Conservation (phyloP, 2,113 vertebrate species). For the Dicerorhinus sumatrensis region DNA sequence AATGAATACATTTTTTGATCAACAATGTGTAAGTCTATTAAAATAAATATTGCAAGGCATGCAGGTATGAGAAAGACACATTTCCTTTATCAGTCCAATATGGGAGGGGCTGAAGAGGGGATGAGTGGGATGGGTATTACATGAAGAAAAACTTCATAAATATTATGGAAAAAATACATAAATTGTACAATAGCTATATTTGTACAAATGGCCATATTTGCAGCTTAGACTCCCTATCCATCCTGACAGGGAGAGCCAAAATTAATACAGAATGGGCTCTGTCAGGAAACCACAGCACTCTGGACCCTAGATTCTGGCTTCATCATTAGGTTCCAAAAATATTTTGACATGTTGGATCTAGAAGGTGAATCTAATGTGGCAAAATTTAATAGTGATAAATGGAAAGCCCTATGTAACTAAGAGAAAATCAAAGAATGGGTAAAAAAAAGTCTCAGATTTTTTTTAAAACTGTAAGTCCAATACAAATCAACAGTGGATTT, state of each 20-base stretch:
- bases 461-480: background rate
- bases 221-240: background rate
- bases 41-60: background rate
- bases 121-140: background rate
- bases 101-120: background rate
- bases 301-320: background rate
- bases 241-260: background rate
- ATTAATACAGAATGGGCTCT: background rate
- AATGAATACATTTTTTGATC: background rate
- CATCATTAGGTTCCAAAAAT: background rate
- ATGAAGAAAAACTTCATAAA: background rate
- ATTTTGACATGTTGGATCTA: background rate
- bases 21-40: background rate
- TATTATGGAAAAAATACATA: background rate
- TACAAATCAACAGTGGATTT: background rate
- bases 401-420: background rate
- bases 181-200: background rate
- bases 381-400: background rate
- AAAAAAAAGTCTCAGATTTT: background rate
- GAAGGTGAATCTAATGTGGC: background rate
- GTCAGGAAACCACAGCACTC: background rate
- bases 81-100: background rate
- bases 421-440: background rate
- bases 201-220: background rate
- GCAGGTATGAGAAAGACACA: background rate